Conservation (phyloP, 2,113 vertebrate species). For the Oryzias curvinotus region DNA sequence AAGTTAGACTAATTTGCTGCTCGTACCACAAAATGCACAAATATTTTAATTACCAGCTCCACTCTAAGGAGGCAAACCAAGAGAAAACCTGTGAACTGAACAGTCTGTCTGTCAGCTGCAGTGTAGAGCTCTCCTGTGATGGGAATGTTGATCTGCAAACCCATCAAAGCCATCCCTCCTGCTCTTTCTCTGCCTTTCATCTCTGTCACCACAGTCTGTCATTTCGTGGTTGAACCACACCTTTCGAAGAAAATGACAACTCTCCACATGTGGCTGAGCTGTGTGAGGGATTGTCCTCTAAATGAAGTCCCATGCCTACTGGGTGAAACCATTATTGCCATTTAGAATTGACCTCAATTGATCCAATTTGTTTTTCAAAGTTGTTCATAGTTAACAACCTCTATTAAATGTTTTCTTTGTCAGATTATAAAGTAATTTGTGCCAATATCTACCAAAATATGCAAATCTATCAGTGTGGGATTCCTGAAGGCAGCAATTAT, state of each 20-base stretch:
- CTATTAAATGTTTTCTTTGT: no score
- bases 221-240: conserved; percentile 30
- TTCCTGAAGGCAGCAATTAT: conserved; percentile 8
- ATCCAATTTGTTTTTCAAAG: background rate
- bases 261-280: conserved; percentile 7
- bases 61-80: conserved; percentile 4
- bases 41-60: no score
- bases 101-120: conserved; percentile 5
- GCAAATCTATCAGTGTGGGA: conserved; percentile 1
- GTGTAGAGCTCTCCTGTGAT: conserved; percentile 11
- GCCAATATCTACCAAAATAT: conserved; percentile 7
- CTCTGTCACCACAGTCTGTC: conserved; percentile 11
- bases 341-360: conserved; percentile 3
- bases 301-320: conserved; percentile 1
- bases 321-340: conserved; percentile 2
- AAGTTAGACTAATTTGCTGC: no score
- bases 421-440: no score
- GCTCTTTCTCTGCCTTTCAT: conserved; percentile 37
- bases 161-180: conserved; percentile 33
- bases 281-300: background rate
- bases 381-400: no score
- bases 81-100: conserved; percentile 29
- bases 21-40: no score
- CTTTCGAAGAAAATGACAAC: conserved; percentile 15
- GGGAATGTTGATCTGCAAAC: conserved; percentile 44